Conservation (phyloP, 2,113 vertebrate genomes). For the Hemichromis elongatus region DNA sequence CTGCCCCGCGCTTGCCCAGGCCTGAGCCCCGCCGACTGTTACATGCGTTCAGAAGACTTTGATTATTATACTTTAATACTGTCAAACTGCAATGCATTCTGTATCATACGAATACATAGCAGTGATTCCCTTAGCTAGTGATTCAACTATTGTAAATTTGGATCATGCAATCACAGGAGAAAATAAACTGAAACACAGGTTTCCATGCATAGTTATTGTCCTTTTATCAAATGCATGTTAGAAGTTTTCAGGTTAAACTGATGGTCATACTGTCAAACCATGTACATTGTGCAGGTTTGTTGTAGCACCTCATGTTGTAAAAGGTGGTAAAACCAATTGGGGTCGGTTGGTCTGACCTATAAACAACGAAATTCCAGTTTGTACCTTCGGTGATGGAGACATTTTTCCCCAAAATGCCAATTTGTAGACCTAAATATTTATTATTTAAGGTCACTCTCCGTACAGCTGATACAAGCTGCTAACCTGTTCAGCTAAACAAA, state of each 20-base stretch:
- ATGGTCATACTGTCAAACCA: not conserved
- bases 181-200: not conserved
- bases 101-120: not conserved
- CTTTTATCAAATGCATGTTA: not conserved
- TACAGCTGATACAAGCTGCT: not conserved
- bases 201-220: not conserved
- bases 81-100: not conserved
- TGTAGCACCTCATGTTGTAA: not conserved
- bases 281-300: not conserved
- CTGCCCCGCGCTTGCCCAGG: constrained; percentile 99
- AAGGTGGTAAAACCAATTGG: not conserved
- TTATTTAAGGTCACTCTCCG: not conserved
- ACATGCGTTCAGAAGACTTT: not conserved
- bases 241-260: not conserved
- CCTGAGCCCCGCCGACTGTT: constrained; percentile 99
- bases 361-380: not conserved
- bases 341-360: not conserved
- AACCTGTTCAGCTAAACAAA: not conserved
- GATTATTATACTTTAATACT: not conserved
- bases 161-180: not conserved
- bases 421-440: not conserved
- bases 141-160: not conserved
- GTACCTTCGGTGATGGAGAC: not conserved
- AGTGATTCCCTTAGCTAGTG: not conserved
- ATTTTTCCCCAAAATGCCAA: not conserved